Base-by-base conservation (phyloP, 2,797 vertebrate species). In the Mus caroli region DNA sequence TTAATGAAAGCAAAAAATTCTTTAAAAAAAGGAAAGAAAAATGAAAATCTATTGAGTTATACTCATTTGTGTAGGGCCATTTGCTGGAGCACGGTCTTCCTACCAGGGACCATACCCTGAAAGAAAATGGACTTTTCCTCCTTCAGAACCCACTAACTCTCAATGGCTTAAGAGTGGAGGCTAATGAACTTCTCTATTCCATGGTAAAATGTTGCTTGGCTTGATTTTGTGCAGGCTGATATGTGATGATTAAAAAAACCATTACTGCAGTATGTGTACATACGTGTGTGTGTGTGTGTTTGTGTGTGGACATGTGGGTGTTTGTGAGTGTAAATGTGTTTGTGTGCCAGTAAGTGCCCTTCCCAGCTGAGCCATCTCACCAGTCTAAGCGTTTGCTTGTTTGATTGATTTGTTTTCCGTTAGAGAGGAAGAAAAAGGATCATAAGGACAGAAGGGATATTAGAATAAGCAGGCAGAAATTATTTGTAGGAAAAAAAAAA, bases 221-320 rank as follows among this genome's bases (percentile, higher is more conserved):
- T 69, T 86, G 34, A n/a, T 34, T 43, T 64, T 84, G 40, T 52
- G 12, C 83, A n/a, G 43, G 83, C 43, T 69, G n/a, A 52, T n/a
- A 50, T 34, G 43, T n/a, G 43, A 20, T 50, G 31, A n/a, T 50
- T 46, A n/a, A 85, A 86, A 84, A 62, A 85, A 50, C 28, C 20
- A 34, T 67, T 4, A 14, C 3, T 40, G 26, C 46, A 19, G 58
- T 75, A 22, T 17, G 62, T 52, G 20, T 26, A 11, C 28, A 40
- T 15, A 9, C 8, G 12, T 26, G 2, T 62, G 19, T 67, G 17
- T 34, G 9, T 19, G 4, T 6, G 2, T 5, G 5, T 2, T 10
- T 34, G 9, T 19, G 4, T 6, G 2, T 5, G 5, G 1, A 34
- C 37, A 11, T 62, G 60, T 64, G 28, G 17, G 67, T 69, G n/a